These are phyloP conservation scores for Gnathochromis pfefferi DNA, from an alignment of 2,113 vertebrate genomes.

Conservation along the genomic window DNA sequence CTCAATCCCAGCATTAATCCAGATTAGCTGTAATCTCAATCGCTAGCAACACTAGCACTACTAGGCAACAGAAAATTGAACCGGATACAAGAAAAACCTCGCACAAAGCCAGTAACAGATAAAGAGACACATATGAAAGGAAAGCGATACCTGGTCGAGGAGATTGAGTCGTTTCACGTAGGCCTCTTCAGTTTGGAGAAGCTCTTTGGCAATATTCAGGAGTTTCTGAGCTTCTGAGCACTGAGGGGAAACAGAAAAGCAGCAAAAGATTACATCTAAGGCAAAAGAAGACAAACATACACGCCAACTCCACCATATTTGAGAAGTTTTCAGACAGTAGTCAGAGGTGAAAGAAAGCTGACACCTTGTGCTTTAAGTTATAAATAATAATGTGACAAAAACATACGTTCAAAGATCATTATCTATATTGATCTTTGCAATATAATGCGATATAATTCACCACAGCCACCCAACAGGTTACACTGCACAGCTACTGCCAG, in stretches of 20 bases:
- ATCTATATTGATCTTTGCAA: not conserved
- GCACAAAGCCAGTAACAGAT: not conserved
- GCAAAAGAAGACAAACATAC: not conserved
- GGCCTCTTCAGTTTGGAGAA: slow-evolving; percentile 91
- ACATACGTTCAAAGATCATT: not conserved
- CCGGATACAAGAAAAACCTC: not conserved
- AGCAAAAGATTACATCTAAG: not conserved
- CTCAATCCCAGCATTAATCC: slow-evolving; percentile 41
- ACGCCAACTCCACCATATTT: not conserved
- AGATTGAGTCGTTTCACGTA: slow-evolving; percentile 92
- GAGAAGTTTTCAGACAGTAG: not conserved
- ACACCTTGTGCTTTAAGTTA: not conserved
- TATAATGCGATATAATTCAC: not conserved
- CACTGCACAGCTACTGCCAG: not conserved
- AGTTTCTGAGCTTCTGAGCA: slow-evolving; percentile 83
- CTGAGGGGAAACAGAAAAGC: slow-evolving; percentile 55
- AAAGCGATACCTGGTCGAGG: slow-evolving; percentile 85
- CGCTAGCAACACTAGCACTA: slow-evolving; percentile 17
- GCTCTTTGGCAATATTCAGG: slow-evolving; percentile 90
- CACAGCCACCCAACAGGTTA: not conserved
- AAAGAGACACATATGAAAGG: not conserved
- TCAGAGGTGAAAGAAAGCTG: not conserved
- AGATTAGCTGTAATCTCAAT: slow-evolving; percentile 38
- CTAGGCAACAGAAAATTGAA: slow-evolving; percentile 11
- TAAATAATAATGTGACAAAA: not conserved